Conservation (phyloP, 2,888 invertebrate species). For the Hirtodrosophila cameraria region DNA sequence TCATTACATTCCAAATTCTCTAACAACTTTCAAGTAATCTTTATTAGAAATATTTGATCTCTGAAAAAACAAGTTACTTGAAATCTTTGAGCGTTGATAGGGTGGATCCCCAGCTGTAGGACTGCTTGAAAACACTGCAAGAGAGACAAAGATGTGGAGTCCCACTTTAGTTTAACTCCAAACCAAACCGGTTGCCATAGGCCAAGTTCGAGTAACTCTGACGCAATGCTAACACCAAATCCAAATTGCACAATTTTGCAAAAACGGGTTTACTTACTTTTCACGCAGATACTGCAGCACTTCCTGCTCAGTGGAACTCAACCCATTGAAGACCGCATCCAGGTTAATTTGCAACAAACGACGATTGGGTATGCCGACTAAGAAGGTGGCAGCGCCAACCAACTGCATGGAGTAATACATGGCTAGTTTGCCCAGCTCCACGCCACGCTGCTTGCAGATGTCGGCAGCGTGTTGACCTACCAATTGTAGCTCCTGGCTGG, state of each 20-base stretch:
- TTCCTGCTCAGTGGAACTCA: conserved; percentile 87
- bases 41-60: not conserved
- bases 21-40: too few species aligned
- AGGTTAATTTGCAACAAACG: conserved; percentile 88
- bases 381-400: conserved; percentile 88
- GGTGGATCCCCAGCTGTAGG: conserved; percentile 65
- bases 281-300: conserved; percentile 86
- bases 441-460: conserved; percentile 88
- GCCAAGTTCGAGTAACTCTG: conserved; percentile 64
- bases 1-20: not conserved
- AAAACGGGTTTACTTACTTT: conserved; percentile 61
- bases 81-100: conserved; percentile 51
- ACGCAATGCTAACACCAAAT: conserved; percentile 65
- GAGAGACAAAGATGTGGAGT: conserved; percentile 10
- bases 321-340: conserved; percentile 87
- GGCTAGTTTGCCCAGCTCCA: conserved; percentile 85
- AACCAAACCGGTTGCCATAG: conserved; percentile 54
- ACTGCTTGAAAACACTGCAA: conserved; percentile 61
- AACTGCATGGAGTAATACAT: conserved; percentile 87
- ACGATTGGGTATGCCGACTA: conserved; percentile 91
- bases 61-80: conserved; percentile 8
- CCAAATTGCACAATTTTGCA: conserved; percentile 47
- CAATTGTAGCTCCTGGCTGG: conserved; percentile 85
- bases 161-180: conserved; percentile 10
- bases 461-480: conserved; percentile 85